A percentile compares a stretch with the other conserved stretches of the same genome.
Evolutionary conservation across 2,113 vertebrate species (phyloP).

Genomic region (Leptobrachium leishanense): DNA sequence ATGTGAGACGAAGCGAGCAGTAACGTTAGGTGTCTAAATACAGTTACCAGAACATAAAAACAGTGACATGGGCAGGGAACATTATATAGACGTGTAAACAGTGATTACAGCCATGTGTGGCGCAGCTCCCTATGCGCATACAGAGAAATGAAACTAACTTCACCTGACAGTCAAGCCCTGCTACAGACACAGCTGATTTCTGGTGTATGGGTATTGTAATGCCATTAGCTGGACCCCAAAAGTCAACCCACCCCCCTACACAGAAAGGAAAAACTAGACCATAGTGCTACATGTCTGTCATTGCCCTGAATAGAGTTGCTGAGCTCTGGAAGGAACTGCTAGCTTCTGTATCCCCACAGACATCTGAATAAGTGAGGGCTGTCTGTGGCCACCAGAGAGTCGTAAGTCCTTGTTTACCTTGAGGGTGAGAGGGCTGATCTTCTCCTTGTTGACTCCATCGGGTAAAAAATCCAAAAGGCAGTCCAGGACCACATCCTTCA

Average conservation of each 20-base stretch:
- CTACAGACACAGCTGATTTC: neutral
- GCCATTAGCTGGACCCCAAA: neutral
- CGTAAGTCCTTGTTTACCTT: conserved; percentile 76
- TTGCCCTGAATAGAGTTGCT: neutral
- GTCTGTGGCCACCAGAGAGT: neutral
- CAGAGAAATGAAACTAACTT: neutral
- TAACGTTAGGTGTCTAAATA: neutral
- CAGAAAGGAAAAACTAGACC: too few relatives aligned
- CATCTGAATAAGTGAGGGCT: neutral
- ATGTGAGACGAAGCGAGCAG: conserved; percentile 44
- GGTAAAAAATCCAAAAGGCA: conserved; percentile 97
- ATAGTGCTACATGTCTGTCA: too few relatives aligned
- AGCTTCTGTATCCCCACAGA: neutral
- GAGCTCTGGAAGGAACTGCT: neutral
- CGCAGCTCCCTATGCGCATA: neutral
- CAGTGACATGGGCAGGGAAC: neutral
- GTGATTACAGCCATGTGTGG: neutral
- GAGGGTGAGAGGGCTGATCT: conserved; percentile 90
- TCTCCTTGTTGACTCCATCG: conserved; percentile 95
- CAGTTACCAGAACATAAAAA: neutral
- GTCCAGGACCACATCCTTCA: conserved; percentile 96
- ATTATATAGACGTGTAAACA: neutral
- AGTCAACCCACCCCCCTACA: neutral
- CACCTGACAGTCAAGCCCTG: neutral
- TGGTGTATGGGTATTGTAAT: too few relatives aligned